phyloP scores from a whole-genome alignment of 2,888 invertebrate genomes.

The Clusia tigrina region DNA sequence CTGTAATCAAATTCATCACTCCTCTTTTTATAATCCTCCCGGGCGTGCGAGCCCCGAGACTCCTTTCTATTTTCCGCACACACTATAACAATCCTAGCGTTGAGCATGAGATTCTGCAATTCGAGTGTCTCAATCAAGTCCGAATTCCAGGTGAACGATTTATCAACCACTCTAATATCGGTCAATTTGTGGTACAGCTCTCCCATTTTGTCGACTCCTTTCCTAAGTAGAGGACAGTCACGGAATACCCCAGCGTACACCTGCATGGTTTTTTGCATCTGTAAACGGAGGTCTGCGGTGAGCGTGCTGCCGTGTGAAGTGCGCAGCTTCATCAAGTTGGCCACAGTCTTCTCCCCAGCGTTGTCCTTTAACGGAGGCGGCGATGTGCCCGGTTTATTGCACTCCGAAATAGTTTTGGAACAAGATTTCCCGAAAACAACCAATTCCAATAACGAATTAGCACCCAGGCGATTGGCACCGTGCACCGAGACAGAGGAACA shows the following conservation, averaged over 20 bases:
- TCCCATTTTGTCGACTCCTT: conserved; percentile 80
- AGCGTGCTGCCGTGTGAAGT: conserved; percentile 78
- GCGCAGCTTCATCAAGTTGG: conserved; percentile 87
- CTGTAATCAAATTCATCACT: conserved; percentile 92
- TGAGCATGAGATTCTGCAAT: conserved; percentile 94
- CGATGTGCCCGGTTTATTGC: conserved; percentile 85
- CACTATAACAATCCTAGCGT: conserved; percentile 90
- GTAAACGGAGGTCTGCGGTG: conserved; percentile 87
- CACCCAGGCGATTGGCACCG: conserved; percentile 97
- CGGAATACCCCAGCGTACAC: conserved; percentile 97
- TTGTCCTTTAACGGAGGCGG: conserved; percentile 76
- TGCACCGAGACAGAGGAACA: conserved; percentile 96
- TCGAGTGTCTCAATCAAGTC: conserved; percentile 97
- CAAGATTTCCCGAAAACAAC: conserved; percentile 99
- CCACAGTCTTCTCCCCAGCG: conserved; percentile 91
- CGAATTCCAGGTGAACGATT: conserved; percentile 93
- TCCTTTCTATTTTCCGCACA: conserved; percentile 94
- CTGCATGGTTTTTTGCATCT: conserved; percentile 98
- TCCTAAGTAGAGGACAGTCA: conserved; percentile 85
- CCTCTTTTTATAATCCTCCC: conserved; percentile 92
- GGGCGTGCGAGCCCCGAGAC: conserved; percentile 98
- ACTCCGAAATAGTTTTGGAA: conserved; percentile 87
- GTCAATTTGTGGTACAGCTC: conserved; percentile 79
- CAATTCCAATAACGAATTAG: conserved; percentile 96
- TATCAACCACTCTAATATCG: conserved; percentile 81